phyloP scores from a whole-genome alignment of 1,140 invertebrate genomes.

The Drosophila paulistorum region DNA sequence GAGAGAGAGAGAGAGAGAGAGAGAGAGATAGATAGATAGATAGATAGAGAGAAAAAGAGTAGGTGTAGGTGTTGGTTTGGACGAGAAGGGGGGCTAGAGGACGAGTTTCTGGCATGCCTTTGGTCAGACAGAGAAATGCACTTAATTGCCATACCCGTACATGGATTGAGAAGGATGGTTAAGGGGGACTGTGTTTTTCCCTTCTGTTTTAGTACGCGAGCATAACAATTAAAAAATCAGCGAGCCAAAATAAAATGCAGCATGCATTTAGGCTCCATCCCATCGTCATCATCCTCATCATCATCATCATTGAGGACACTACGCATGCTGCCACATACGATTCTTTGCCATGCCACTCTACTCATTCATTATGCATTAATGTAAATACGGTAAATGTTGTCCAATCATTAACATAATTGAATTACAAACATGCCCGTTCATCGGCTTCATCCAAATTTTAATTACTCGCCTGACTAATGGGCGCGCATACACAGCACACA shows the following conservation, averaged over 20 bases:
- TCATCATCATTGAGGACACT: neutral
- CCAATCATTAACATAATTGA: slow-evolving; percentile 83
- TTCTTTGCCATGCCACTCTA: slow-evolving; percentile 19
- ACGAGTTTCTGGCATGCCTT: slow-evolving; percentile 57
- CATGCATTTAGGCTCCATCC: slow-evolving; percentile 41
- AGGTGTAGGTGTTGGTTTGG: too few relatives aligned
- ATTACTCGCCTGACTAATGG: slow-evolving; percentile 78
- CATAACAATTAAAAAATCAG: slow-evolving; percentile 61
- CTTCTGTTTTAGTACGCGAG: slow-evolving; percentile 13
- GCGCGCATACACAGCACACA: slow-evolving; percentile 43
- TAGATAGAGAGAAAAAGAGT: neutral
- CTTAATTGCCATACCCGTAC: slow-evolving; percentile 72
- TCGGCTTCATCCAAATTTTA: slow-evolving; percentile 78
- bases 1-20: neutral
- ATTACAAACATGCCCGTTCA: slow-evolving; percentile 77
- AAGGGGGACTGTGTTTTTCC: neutral
- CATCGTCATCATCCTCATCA: neutral
- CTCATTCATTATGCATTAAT: slow-evolving; percentile 83
- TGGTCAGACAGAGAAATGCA: slow-evolving; percentile 80
- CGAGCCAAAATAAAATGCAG: slow-evolving; percentile 57
- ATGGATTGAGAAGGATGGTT: neutral
- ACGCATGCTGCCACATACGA: slow-evolving; percentile 9
- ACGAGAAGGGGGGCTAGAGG: neutral
- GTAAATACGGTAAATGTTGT: slow-evolving; percentile 83
- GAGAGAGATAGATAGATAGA: neutral